Base-by-base conservation (phyloP, 2,113 vertebrate species). In the Lycocorax pyrrhopterus region DNA sequence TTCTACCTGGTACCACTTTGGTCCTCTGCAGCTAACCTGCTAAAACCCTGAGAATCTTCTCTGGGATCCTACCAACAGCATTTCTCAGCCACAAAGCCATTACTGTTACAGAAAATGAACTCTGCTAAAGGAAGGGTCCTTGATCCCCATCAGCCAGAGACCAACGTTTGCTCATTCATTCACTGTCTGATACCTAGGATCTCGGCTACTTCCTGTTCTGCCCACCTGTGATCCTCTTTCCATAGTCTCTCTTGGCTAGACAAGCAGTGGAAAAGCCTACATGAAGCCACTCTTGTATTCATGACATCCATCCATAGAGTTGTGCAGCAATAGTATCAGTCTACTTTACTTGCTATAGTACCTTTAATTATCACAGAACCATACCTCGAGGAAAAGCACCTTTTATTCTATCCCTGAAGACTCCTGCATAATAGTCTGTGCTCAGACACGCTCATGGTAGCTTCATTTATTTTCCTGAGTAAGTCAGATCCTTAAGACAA, bases 391-490 rank as follows among this genome's bases (percentile, higher is more conserved):
- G 30, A 87, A 90, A 92, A 78, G 37, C 7, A 6, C 43, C 41
- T 87, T 89, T 95, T 89, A 77, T 91, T 89, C 88, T 39, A 80
- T 55, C 33, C 35, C 58, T 69, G 41, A 81, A 69, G 68, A 77
- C 17, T 93, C 53, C 76, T 75, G 81, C 46, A 69, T 90, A 89
- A 83, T 43, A 94, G 59, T 84, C 71, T 62, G 33, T 78, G 75
- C 81, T 94, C 84, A 96, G 68, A 87, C 64, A 90, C 72, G 73
- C 33, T 92, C 56, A 80, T 3, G 17, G 67, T 84, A 89, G 39
- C 41, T 90, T 92, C 79, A 93, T 92, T 96, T 90, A 85, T 95
- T 96, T 96, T 81, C 58, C 79, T 81, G 58, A 94, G 69, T 85
- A 69, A 80, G 51, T 58, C 66, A 92, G n/a, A 93, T 76, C 49